Evolutionary conservation across 2,888 invertebrate species (phyloP).

Genomic region (Bedellia somnulentella): DNA sequence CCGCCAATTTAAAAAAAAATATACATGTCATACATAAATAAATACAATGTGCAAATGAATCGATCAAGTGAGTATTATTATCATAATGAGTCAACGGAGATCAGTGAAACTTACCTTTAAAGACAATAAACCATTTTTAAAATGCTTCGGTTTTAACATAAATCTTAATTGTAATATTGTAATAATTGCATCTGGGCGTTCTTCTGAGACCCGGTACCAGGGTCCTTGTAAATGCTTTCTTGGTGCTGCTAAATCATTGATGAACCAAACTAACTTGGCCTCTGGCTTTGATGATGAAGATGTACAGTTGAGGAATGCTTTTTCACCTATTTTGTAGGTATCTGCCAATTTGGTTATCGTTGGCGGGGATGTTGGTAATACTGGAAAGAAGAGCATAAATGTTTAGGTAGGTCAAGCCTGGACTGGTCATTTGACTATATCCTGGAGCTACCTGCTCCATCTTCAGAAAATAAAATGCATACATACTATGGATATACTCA

Average conservation of each 20-base stretch:
- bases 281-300: conserved; percentile 78
- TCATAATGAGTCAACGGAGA: too few species aligned
- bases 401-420: too few species aligned
- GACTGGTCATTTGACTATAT: too few species aligned
- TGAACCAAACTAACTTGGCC: conserved; percentile 78
- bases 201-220: conserved; percentile 43
- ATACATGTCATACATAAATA: too few species aligned
- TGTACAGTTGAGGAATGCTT: conserved; percentile 77
- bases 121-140: conserved; percentile 76
- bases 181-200: conserved; percentile 65
- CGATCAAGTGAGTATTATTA: too few species aligned
- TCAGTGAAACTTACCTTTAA: conserved; percentile 74
- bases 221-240: conserved; percentile 49
- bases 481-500: too few species aligned
- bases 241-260: conserved; percentile 72
- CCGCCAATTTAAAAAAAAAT: too few species aligned
- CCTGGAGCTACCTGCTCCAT: too few species aligned
- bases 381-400: conserved; percentile 43
- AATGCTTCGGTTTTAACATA: conserved; percentile 71
- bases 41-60: too few species aligned
- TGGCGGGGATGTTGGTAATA: conserved; percentile 77
- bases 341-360: conserved; percentile 75
- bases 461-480: too few species aligned
- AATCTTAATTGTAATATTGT: conserved; percentile 76
- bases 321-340: conserved; percentile 74